phyloP scores from a whole-genome alignment of 2,113 vertebrate species.

The Siniperca chuatsi region DNA sequence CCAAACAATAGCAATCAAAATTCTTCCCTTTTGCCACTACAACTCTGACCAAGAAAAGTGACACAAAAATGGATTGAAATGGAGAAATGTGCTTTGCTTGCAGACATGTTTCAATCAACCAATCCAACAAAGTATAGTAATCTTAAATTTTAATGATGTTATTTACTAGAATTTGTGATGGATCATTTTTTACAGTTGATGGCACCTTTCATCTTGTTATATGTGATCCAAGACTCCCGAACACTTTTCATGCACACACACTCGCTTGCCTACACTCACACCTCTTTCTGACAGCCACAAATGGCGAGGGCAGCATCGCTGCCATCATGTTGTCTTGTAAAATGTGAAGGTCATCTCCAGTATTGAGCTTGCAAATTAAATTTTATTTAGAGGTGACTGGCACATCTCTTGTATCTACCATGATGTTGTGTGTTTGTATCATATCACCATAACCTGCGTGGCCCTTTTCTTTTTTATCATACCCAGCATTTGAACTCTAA shows the following conservation, averaged over 20 bases:
- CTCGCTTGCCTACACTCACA: not conserved
- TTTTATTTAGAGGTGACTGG: not conserved
- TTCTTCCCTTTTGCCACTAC: not conserved
- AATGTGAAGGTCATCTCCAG: conserved; percentile 35
- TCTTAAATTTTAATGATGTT: not conserved
- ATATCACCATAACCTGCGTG: not conserved
- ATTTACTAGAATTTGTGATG: not conserved
- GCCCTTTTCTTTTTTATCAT: not conserved
- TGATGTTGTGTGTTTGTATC: conserved; percentile 10
- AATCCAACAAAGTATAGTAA: not conserved
- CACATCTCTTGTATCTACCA: not conserved
- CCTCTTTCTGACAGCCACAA: conserved; percentile 15
- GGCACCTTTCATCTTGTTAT: not conserved
- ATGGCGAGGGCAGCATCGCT: conserved; percentile 9
- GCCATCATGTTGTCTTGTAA: not conserved
- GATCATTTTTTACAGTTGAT: not conserved
- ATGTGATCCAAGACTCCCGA: not conserved
- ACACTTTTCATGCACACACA: conserved; percentile 1
- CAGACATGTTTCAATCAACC: not conserved
- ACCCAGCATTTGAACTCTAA: not conserved
- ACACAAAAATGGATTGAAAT: not conserved
- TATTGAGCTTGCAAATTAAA: conserved; percentile 14
- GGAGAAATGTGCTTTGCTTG: not conserved
- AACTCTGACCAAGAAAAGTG: not conserved
- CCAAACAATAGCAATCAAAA: not conserved